Evolutionary conservation across 2,888 invertebrate species (phyloP), one percentile per base, ranked within the genome.

Genomic region (Spilosoma lubricipeda): DNA sequence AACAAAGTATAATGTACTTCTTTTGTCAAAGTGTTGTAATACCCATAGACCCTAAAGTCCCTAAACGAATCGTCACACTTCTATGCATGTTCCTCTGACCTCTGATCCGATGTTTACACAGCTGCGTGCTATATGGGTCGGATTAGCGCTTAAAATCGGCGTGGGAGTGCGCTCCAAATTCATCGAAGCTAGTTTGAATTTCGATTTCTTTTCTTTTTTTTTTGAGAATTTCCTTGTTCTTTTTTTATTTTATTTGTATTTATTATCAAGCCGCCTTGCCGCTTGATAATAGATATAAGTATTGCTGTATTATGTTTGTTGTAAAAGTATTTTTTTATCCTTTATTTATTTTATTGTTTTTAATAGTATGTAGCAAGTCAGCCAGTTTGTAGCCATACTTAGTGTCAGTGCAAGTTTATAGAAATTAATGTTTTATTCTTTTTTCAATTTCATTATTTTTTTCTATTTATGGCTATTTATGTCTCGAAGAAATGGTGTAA

Each of bases 71-170:
- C 42, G 52, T 72, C 67, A 56, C 70, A 74, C 64, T 72, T 39
- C 59, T 65, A 56, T 73, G 13, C 27, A 68, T 68, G 83, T 82
- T 72, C 71, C 52, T 72, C 73, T 88, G 86, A 83, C 81, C 83
- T 83, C 78, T 67, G 15, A 69, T 83, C 78, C 66, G 15, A 69
- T 84, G 73, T 90, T 91, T 86, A 88, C 84, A 78, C 90, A 90
- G 90, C 90, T 90, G 90, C 76, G 74, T 69, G 78, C 72, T 80
- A 83, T 86, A 86, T 84, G 76, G 79, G 72, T 71, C 77, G 83
- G 88, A 89, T 89, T 89, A 89, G 88, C 82, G 85, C 83, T 81
- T 84, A 83, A 76, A 75, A 77, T 80, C 80, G 72, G 86, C 83
- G 87, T 90, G 90, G 89, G 86, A 83, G 85, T 82, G 52, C 67